Percentiles rank a stretch among this genome's conserved stretches.
Conservation (phyloP, 2,888 invertebrate species). For the Xestia ashworthii region DNA sequence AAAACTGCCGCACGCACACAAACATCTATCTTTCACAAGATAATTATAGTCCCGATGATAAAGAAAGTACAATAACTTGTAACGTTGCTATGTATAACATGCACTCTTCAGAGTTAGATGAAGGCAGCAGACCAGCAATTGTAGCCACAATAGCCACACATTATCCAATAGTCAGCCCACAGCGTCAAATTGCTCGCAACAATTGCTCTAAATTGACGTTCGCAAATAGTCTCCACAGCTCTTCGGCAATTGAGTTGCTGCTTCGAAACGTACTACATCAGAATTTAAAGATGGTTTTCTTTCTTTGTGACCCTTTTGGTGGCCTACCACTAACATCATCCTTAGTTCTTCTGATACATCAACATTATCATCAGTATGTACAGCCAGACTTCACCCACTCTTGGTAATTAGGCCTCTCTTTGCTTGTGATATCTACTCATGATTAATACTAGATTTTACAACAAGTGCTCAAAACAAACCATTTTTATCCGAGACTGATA, state of each 20-base stretch:
- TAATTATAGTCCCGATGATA: neutral
- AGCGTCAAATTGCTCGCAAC: slow-evolving; percentile 27
- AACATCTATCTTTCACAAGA: neutral
- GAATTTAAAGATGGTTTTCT: neutral
- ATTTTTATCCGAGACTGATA: too few species aligned
- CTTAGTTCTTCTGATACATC: neutral
- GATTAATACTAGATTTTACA: too few species aligned
- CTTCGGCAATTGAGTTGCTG: slow-evolving; percentile 3
- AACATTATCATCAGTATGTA: neutral
- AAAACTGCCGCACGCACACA: neutral
- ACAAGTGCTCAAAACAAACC: too few species aligned
- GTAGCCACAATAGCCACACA: neutral
- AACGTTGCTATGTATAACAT: neutral
- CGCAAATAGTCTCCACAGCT: slow-evolving; percentile 4
- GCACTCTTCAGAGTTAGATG: neutral
- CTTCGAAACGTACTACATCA: neutral
- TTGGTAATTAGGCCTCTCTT: too few species aligned
- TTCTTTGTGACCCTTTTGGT: neutral
- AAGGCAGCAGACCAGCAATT: slow-evolving; percentile 5
- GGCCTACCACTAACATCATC: neutral
- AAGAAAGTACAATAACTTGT: neutral
- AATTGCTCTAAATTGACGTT: slow-evolving; percentile 44
- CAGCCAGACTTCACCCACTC: too few species aligned
- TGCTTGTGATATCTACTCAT: too few species aligned
- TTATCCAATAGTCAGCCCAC: slow-evolving; percentile 5